phyloP scores from a whole-genome alignment of 2,888 invertebrate genomes.

The Linnaemya tessellans region DNA sequence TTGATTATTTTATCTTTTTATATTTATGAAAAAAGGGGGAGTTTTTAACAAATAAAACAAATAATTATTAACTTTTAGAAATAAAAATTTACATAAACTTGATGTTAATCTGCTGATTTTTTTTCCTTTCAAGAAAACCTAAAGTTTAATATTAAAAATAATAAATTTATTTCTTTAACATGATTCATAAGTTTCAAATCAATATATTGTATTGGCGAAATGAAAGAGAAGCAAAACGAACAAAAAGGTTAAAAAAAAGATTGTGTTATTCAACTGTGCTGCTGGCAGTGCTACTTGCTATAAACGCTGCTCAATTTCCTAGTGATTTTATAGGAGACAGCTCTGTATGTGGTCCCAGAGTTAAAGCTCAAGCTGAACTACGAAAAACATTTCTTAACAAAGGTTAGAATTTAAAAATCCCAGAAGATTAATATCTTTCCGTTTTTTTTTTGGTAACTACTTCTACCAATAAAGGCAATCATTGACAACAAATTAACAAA shows the following conservation, averaged over 20 bases:
- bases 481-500: constrained; percentile 56
- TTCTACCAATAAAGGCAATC: constrained; percentile 6
- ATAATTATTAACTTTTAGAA: neutral
- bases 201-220: constrained; percentile 55
- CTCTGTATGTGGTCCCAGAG: constrained; percentile 70
- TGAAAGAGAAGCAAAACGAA: neutral
- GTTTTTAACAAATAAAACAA: constrained; percentile 45
- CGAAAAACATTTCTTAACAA: constrained; percentile 23
- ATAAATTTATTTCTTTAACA: constrained; percentile 59
- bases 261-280: constrained; percentile 67
- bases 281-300: constrained; percentile 66
- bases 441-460: constrained; percentile 5
- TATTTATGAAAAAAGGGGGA: constrained; percentile 48
- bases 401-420: constrained; percentile 73
- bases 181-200: constrained; percentile 76
- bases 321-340: constrained; percentile 55
- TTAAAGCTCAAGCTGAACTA: constrained; percentile 19
- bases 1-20: constrained; percentile 50
- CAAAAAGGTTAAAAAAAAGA: constrained; percentile 68
- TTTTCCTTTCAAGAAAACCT: constrained; percentile 79
- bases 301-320: constrained; percentile 35
- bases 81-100: constrained; percentile 76
- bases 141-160: constrained; percentile 45
- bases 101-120: constrained; percentile 80
- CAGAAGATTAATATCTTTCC: constrained; percentile 80